Evolutionary conservation across 53 echinoderm and acorn worm genomes (phyloP), one percentile per base, ranked within the genome.

Genomic region (Arbacia lixula): DNA sequence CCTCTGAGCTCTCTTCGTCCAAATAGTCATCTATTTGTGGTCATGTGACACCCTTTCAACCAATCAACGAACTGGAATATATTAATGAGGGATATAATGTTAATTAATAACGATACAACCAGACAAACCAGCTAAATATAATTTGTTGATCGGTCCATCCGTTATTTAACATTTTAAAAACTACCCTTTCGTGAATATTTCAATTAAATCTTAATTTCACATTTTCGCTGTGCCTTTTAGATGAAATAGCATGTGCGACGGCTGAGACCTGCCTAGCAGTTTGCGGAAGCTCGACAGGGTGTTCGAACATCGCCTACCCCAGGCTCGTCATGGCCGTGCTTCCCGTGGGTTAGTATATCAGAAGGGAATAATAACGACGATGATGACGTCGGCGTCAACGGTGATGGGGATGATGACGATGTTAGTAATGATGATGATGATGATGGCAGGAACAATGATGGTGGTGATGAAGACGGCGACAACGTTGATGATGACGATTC

Each of bases 291-390:
- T 17, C 85, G 1, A 83, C 90, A 9, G 98, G 98, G 2, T 97
- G 98, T 55, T 37, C 83, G 25, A 94, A 97, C 60, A 91, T 97
- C 26, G 98, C 98, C 42, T 97, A 97, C 68, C 98, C 98, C 5
- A 83, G 84, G 75, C 58, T 97, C 27, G 98, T 94, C 27, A 87
- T 97, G 53, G 88, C 86, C 24, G 72, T 97, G 6, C 72, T 97
- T 29, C 98, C 98, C 2, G 68, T 72, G 53, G 98, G 98, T 97
- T 72, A 24, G 87, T 25, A 66, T 57, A 0, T n/a, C n/a, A n/a
- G 57, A 20, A 24, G 57, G 9, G 12, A 17, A 57, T 57, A 26
- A 21, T 21, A 19, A 3, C 3, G 19, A 25, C n/a, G 57, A 19
- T 56, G 56, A 19, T 56, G 56, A 56, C 25, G 56, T 0, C 0